phyloP scores from a whole-genome alignment of 2,888 invertebrate species.

The Pimpla rufipes region DNA sequence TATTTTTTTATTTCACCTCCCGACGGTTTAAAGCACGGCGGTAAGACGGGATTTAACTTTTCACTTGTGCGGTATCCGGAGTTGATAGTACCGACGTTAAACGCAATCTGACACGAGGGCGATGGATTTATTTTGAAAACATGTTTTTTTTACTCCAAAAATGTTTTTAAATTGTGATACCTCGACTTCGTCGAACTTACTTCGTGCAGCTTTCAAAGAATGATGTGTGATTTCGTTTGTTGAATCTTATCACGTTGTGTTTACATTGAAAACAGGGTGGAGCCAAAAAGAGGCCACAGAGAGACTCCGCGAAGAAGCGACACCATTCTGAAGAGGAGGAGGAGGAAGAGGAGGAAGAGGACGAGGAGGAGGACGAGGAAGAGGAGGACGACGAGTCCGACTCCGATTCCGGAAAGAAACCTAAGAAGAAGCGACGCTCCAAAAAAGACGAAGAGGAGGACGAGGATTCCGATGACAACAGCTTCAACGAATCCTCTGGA shows the following conservation, averaged over 20 bases:
- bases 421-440: slow-evolving; percentile 78
- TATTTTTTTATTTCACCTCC: slow-evolving; percentile 9
- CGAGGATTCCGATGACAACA: slow-evolving; percentile 83
- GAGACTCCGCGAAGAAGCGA: slow-evolving; percentile 82
- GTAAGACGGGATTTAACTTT: neutral
- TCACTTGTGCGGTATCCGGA: too few relatives aligned
- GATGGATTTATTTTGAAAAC: too few relatives aligned
- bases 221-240: neutral
- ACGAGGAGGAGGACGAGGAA: slow-evolving; percentile 82
- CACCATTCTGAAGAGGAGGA: slow-evolving; percentile 82
- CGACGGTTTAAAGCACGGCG: neutral
- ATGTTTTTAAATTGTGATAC: neutral
- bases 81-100: too few relatives aligned
- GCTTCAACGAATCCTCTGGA: slow-evolving; percentile 80
- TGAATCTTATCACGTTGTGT: neutral
- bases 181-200: too few relatives aligned
- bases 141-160: neutral
- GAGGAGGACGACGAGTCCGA: slow-evolving; percentile 83
- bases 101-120: too few relatives aligned
- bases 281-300: slow-evolving; percentile 81
- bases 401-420: slow-evolving; percentile 81
- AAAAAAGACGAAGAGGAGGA: slow-evolving; percentile 83
- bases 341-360: slow-evolving; percentile 81
- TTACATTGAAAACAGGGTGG: slow-evolving; percentile 71
- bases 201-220: neutral